phyloP scores from a whole-genome alignment of 2,888 invertebrate species.

The Steinernema hermaphroditum region DNA sequence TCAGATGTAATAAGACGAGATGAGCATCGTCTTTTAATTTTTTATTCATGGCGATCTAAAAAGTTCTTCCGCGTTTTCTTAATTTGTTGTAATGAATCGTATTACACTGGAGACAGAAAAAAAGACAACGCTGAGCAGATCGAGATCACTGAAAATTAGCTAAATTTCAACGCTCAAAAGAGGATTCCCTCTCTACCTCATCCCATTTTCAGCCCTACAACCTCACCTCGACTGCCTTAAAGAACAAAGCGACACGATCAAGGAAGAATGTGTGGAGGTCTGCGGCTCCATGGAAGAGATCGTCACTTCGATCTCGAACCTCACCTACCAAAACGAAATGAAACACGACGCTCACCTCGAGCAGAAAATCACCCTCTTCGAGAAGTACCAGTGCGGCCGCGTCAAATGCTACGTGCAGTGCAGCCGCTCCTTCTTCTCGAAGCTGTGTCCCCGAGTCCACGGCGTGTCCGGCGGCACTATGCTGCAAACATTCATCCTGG shows the following conservation, averaged over 20 bases:
- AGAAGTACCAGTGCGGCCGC: conserved; percentile 8
- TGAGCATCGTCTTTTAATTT: too few species aligned
- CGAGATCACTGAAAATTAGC: too few species aligned
- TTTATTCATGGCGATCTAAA: too few species aligned
- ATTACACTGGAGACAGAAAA: too few species aligned
- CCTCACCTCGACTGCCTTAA: conserved; percentile 5
- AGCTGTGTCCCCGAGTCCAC: conserved; percentile 6
- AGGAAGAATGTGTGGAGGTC: conserved; percentile 13
- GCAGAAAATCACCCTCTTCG: conserved; percentile 18
- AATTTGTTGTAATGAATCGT: too few species aligned
- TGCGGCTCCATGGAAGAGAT: conserved; percentile 24
- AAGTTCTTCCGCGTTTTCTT: too few species aligned
- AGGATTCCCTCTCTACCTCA: too few species aligned
- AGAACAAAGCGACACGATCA: neutral
- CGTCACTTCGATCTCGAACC: conserved; percentile 11
- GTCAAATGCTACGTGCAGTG: neutral
- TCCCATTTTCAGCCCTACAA: neutral
- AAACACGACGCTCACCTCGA: conserved; percentile 26
- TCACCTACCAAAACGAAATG: conserved; percentile 2
- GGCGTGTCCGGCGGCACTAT: neutral
- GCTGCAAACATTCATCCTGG: neutral
- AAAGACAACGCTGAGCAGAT: too few species aligned
- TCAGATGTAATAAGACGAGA: too few species aligned
- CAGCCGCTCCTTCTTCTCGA: conserved; percentile 15
- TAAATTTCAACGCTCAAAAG: too few species aligned